Percentiles rank a stretch among this genome's conserved stretches.
Evolutionary conservation across 2,797 vertebrate species (phyloP).

Genomic region (Pseudomugil tenellus): DNA sequence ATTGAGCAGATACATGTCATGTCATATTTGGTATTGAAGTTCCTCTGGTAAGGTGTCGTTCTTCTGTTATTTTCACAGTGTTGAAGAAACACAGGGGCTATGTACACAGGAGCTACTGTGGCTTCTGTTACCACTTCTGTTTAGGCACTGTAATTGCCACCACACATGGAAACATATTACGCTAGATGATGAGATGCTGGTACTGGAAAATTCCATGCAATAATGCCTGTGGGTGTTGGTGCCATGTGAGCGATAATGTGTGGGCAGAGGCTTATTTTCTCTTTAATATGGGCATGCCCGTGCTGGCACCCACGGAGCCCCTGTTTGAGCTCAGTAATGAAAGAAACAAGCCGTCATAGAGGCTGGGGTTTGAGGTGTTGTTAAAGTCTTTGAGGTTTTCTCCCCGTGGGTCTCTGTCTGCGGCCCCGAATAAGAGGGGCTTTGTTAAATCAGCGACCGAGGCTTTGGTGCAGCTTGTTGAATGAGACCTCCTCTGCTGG

Average conservation of each 20-base stretch:
- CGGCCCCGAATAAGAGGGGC: conserved; percentile 76
- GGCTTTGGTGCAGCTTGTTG: conserved; percentile 73
- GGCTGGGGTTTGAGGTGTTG: conserved; percentile 80
- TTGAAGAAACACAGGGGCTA: conserved; percentile 57
- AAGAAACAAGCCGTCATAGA: conserved; percentile 76
- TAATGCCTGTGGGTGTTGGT: conserved; percentile 79
- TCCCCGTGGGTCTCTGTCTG: conserved; percentile 78
- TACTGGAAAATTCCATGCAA: conserved; percentile 79
- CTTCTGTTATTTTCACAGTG: conserved; percentile 45
- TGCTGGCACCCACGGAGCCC: conserved; percentile 77
- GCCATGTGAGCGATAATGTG: conserved; percentile 80
- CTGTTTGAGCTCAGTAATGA: conserved; percentile 78
- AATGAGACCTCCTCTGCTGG: conserved; percentile 66
- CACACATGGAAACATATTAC: conserved; percentile 80
- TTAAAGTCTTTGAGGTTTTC: conserved; percentile 83
- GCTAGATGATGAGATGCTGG: conserved; percentile 72
- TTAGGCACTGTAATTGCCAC: conserved; percentile 74
- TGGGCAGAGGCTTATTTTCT: conserved; percentile 81
- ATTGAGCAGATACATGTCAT: neutral
- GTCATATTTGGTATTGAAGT: conserved; percentile 16
- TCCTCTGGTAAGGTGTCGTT: conserved; percentile 25
- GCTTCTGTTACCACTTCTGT: conserved; percentile 73
- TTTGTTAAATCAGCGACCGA: conserved; percentile 75
- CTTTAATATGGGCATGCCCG: conserved; percentile 78
- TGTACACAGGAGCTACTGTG: conserved; percentile 62